These are phyloP conservation scores for Bombyx huttoni DNA, from an alignment of 2,888 invertebrate genomes.

Conservation along the genomic window DNA sequence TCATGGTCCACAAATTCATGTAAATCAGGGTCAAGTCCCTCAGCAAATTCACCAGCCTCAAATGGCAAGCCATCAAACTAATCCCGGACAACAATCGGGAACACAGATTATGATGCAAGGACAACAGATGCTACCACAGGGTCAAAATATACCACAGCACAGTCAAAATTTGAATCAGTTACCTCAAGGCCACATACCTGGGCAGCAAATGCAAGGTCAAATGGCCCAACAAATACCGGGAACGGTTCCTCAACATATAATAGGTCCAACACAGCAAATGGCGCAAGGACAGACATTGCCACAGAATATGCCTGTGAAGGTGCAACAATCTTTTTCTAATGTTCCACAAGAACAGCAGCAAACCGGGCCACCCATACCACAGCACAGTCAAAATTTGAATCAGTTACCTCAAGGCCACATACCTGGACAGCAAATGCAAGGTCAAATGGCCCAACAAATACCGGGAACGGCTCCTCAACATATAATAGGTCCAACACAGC, in stretches of 20 bases:
- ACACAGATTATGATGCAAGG: conserved; percentile 38
- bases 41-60: conserved; percentile 13
- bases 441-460: conserved; percentile 16
- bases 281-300: conserved; percentile 18
- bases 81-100: conserved; percentile 13
- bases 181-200: conserved; percentile 17
- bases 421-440: conserved; percentile 11
- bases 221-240: conserved; percentile 19
- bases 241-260: conserved; percentile 25
- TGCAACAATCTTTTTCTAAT: conserved; percentile 23
- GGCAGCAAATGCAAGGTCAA: conserved; percentile 15
- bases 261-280: conserved; percentile 13
- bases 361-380: conserved; percentile 20
- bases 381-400: conserved; percentile 26
- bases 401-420: conserved; percentile 24
- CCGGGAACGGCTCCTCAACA: conserved; percentile 27
- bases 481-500: conserved; percentile 13
- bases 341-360: conserved; percentile 24
- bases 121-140: conserved; percentile 24
- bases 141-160: conserved; percentile 27
- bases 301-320: conserved; percentile 19
- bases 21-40: not conserved
- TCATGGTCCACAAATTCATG: conserved; percentile 18
- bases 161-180: conserved; percentile 29
- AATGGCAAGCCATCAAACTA: conserved; percentile 1